A percentile compares a stretch with the other conserved stretches of the same genome.
Evolutionary conservation across 2,113 vertebrate genomes (phyloP).

Genomic region (Platichthys stellatus): DNA sequence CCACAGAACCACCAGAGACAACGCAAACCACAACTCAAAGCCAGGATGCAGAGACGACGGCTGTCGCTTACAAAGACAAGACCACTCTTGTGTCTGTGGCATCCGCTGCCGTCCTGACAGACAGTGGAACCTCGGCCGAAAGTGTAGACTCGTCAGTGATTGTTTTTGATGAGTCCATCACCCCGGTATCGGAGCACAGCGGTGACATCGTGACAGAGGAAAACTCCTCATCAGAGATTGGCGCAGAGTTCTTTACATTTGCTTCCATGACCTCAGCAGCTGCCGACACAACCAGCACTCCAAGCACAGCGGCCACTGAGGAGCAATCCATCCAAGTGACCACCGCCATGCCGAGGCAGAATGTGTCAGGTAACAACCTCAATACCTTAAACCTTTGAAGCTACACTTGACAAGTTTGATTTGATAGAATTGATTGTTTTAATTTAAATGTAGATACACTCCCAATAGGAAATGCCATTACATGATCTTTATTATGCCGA

Average conservation of each 20-base stretch:
- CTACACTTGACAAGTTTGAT: neutral
- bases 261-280: slow-evolving; percentile 56
- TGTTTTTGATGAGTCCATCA: slow-evolving; percentile 70
- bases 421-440: neutral
- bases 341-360: slow-evolving; percentile 78
- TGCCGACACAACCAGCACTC: slow-evolving; percentile 65
- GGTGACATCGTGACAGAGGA: slow-evolving; percentile 62
- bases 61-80: slow-evolving; percentile 25
- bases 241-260: slow-evolving; percentile 83
- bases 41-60: slow-evolving; percentile 10
- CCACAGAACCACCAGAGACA: slow-evolving; percentile 2
- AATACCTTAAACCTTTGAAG: neutral
- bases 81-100: slow-evolving; percentile 11
- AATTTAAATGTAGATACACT: neutral
- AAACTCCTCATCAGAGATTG: slow-evolving; percentile 72
- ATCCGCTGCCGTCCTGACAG: slow-evolving; percentile 61
- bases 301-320: slow-evolving; percentile 67
- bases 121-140: slow-evolving; percentile 71
- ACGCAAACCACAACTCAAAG: slow-evolving; percentile 20
- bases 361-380: slow-evolving; percentile 87
- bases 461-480: neutral
- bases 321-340: slow-evolving; percentile 79
- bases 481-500: neutral
- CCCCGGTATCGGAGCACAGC: slow-evolving; percentile 25
- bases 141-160: slow-evolving; percentile 73